Base-by-base conservation (phyloP, 2,888 invertebrate species). In the Ochropacha duplaris region DNA sequence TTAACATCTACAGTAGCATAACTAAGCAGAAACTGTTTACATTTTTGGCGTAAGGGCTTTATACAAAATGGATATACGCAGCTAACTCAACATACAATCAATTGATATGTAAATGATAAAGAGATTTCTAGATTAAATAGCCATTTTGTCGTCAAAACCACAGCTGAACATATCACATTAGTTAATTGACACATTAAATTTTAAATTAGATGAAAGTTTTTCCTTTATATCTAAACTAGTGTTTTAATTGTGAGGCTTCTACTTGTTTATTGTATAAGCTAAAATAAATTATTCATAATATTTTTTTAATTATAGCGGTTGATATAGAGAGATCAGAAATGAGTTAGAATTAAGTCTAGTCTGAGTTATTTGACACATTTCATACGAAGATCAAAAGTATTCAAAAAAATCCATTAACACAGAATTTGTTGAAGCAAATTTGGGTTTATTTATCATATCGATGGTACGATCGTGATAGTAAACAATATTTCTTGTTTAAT, bases 271-370 rank as follows among this genome's bases (percentile, higher is more conserved):
- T n/a, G 28, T 34, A 22, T 34, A 64, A 57, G 51, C 61, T 56
- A 60, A 52, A 34, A 34, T 52, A 52, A 52, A 52, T 52, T 52
- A 52, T 52, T 34, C 31, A 52, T 52, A 31, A 31, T 52, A 52
- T 12, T 4, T 19, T 31, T 52, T 31, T 34, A 54, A 4, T n/a
- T 22, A 14, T 22, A 22, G 22, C 24, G 22, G 16, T 28, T 51
- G 31, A 28, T n/a, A 26, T 31, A 51, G 11, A 22, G 31, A 19
- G 19, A 52, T 19, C 16, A 19, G 16, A 16, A 9, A 52, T 28
- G 19, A 52, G 19, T 34, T 51, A 51, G 14, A 22, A 22, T 22
- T 52, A 52, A 11, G 31, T 52, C 31, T 52, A 52, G 52, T 34
- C n/a, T 12, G 26, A 16, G 44, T 54, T 36, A 54, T 22, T 39